Base-by-base conservation (phyloP, 2,888 invertebrate species). In the Rhingia campestris region DNA sequence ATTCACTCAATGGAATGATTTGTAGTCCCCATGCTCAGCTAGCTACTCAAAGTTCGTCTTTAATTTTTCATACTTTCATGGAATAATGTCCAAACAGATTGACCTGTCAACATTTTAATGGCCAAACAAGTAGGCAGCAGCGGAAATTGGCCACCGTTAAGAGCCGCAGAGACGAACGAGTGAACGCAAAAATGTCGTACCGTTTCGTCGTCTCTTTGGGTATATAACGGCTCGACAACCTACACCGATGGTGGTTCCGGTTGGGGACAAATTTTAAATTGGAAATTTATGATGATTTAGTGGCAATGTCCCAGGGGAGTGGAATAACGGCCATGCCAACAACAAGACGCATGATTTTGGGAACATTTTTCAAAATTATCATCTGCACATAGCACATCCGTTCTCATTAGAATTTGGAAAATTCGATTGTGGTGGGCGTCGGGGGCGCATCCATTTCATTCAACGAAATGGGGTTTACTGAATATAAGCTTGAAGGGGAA, bases 271-370 rank as follows among this genome's bases (percentile, higher is more conserved):
- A 84, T 84, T 84, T 74, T 63, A 84, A 84, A 84, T 84, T 77
- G 67, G 73, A 84, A 84, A 79, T 84, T 84, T 79, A 84, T 84
- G 67, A 84, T 84, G 79, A 84, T 84, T 74, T 58, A 84, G 63
- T 70, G 49, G 63, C 69, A 58, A 22, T 77, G 61, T 67, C 72
- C 47, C 43, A 33, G 35, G 37, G 61, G 59, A 35, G 39, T 67
- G 39, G 49, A 47, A 22, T 43, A 53, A 53, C 37, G 37, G 22
- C 22, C 37, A 37, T 37, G 9, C 37, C 6, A 6, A 37, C 37
- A 37, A 37, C 7, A 59, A 64, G 72, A 49, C 37, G 53, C 32
- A 69, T 64, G 75, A 81, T 81, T 81, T 75, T 64, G 2, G 12
- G 12, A 7, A 45, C 54, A 66, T 51, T 43, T 37, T 43, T 59